Conservation (phyloP, 2,797 vertebrate genomes). For the Pelobates cultripes region DNA sequence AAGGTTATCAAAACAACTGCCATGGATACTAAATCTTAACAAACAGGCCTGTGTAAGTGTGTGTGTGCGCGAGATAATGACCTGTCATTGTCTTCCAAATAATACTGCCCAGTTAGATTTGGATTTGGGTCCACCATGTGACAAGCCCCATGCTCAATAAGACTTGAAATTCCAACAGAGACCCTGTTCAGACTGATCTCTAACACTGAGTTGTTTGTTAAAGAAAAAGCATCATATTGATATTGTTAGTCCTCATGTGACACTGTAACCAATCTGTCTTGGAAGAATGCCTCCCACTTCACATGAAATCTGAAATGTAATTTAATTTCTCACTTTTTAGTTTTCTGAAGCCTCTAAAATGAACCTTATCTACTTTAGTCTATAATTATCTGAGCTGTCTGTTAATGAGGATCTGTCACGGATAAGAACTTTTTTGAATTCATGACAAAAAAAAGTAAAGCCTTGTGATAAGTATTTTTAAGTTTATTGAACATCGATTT, state of each 20-base stretch:
- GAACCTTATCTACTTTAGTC: too few species aligned
- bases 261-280: not conserved
- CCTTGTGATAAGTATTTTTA: too few species aligned
- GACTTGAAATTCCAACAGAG: not conserved
- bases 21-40: not conserved
- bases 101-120: not conserved
- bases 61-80: constrained; percentile 4
- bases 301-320: not conserved
- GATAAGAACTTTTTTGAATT: too few species aligned
- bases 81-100: not conserved
- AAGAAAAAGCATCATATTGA: constrained; percentile 55
- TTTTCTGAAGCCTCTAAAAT: too few species aligned
- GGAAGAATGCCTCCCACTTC: not conserved
- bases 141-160: constrained; percentile 34
- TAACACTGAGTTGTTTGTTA: constrained; percentile 66
- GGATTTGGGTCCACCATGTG: constrained; percentile 9
- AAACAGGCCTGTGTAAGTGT: not conserved
- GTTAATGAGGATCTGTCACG: too few species aligned
- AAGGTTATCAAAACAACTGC: constrained; percentile 37
- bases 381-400: too few species aligned
- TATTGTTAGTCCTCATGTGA: constrained; percentile 25
- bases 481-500: too few species aligned
- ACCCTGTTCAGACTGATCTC: constrained; percentile 21
- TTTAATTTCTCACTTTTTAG: too few species aligned
- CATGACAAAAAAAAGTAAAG: too few species aligned